Conservation (phyloP, 2,797 vertebrate species). For the Sebastes flavidus region DNA sequence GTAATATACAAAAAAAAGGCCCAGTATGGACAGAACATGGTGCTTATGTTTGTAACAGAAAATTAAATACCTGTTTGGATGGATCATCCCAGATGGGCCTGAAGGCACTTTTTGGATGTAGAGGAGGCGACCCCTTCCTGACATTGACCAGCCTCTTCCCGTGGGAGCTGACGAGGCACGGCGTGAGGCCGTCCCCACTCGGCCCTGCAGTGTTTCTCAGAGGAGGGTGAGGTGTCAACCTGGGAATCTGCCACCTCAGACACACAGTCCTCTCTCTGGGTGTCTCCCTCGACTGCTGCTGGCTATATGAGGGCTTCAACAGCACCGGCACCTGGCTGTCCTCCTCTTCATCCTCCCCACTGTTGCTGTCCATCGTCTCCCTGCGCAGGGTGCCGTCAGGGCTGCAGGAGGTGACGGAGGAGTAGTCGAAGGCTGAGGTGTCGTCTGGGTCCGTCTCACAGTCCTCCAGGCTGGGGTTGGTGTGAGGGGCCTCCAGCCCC, state of each 20-base stretch:
- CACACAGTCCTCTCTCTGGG: slow-evolving; percentile 77
- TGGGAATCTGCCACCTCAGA: slow-evolving; percentile 83
- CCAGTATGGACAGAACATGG: background rate
- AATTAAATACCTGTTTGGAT: slow-evolving; percentile 68
- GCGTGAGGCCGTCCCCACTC: slow-evolving; percentile 24
- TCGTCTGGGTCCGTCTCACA: slow-evolving; percentile 76
- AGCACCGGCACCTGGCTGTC: slow-evolving; percentile 84
- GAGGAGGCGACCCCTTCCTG: slow-evolving; percentile 69
- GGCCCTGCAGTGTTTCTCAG: slow-evolving; percentile 35
- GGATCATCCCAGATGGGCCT: slow-evolving; percentile 82
- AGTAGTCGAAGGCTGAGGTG: slow-evolving; percentile 83
- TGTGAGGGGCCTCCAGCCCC: background rate
- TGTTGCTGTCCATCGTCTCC: slow-evolving; percentile 47
- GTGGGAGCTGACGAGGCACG: slow-evolving; percentile 59
- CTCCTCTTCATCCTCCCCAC: slow-evolving; percentile 68
- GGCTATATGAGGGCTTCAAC: slow-evolving; percentile 77
- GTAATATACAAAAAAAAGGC: background rate
- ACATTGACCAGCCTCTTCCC: slow-evolving; percentile 69
- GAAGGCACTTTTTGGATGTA: slow-evolving; percentile 78
- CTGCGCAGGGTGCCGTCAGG: slow-evolving; percentile 75
- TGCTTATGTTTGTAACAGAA: background rate
- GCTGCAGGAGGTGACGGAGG: slow-evolving; percentile 83
- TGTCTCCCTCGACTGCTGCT: slow-evolving; percentile 33
- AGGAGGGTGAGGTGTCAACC: slow-evolving; percentile 75
- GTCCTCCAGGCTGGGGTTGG: slow-evolving; percentile 37